Conservation (phyloP, 2,113 vertebrate species). For the Peromyscus leucopus region DNA sequence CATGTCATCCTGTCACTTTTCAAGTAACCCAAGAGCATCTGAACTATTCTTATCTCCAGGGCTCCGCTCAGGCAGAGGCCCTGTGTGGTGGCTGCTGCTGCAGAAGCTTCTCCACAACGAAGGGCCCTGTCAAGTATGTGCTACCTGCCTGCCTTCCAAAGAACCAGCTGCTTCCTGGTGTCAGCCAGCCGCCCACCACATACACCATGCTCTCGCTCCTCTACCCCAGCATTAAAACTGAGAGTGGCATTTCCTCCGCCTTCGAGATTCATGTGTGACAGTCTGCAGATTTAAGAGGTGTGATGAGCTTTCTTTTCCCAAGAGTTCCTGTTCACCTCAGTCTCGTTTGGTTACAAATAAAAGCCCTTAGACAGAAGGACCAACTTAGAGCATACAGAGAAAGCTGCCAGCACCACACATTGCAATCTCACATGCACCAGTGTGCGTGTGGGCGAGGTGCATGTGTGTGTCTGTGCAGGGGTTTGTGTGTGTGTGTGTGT, state of each 20-base stretch:
- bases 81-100: neutral
- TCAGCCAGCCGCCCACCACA: neutral
- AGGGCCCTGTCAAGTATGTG: neutral
- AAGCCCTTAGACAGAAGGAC: neutral
- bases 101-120: neutral
- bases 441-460: neutral
- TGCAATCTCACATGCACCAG: neutral
- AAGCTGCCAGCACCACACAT: neutral
- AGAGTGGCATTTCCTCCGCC: neutral
- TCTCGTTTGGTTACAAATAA: constrained; percentile 29
- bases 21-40: neutral
- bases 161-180: neutral
- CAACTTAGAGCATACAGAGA: neutral
- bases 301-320: neutral
- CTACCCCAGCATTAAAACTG: neutral
- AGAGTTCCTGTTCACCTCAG: neutral
- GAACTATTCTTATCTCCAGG: constrained; percentile 40
- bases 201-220: neutral
- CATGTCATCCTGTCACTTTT: neutral
- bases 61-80: neutral
- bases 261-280: neutral
- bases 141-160: neutral
- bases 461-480: neutral
- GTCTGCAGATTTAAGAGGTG: neutral
- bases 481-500: neutral